Evolutionary conservation across 2,797 vertebrate genomes (phyloP), one percentile per base, ranked within the genome.

Genomic region (Acanthurus leucopareius): DNA sequence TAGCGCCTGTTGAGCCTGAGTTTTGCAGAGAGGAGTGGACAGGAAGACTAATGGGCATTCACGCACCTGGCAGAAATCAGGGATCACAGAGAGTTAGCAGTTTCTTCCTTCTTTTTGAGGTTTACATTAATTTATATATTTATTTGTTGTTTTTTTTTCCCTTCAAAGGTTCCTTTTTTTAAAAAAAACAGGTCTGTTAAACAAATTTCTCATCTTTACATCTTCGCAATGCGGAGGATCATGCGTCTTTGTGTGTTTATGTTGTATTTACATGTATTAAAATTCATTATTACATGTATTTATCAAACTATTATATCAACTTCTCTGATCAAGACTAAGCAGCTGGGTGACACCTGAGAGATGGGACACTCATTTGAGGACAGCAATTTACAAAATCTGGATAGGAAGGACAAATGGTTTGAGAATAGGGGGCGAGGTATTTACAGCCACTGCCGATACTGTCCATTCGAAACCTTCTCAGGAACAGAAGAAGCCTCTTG

Each of bases 11-110:
- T 87, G 85, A 92, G 88, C 76, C 79, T 63, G 68, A 83, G 85
- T 85, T 86, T 84, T 89, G 89, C 82, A 84, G 81, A 83, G 80
- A 68, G 60, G 66, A 89, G 84, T 63, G 80, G 82, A 90, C 80
- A 82, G 82, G 69, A 84, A 91, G 87, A 89, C 87, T 86, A 91
- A 93, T 88, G 86, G 86, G 73, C 82, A 72, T 89, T 86, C 83
- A 87, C 85, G 81, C 88, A 88, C 79, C 90, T 91, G 89, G 88
- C 83, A 83, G 79, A 48, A 79, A 87, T 14, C 42, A 19, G 56
- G 73, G 68, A 86, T 82, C 78, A 75, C 66, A 51, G 48, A 40
- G 38, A 40, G 8, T 42, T 42, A 42, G 40, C 40, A 1, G 56
- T 65, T 51, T 66, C 42, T 16, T 40, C 9, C 15, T 44, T 51